Conservation (phyloP, 2,888 invertebrate genomes). For the Leptinotarsa rubiginosa region DNA sequence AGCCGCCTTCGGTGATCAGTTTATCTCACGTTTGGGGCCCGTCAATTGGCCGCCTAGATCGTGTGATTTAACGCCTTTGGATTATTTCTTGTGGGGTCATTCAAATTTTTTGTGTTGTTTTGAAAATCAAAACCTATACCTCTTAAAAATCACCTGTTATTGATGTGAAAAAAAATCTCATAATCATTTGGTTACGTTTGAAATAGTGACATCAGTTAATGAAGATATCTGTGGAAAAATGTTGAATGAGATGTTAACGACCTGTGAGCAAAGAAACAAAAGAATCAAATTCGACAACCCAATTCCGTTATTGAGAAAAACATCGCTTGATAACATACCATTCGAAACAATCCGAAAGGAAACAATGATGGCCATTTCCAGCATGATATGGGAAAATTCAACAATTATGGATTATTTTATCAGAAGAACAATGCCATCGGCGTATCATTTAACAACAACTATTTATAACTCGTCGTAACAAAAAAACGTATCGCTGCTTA, state of each 20-base stretch:
- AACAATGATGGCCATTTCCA: constrained; percentile 35
- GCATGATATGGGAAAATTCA: constrained; percentile 36
- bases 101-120: too few species aligned
- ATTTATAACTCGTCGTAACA: constrained; percentile 20
- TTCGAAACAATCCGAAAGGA: constrained; percentile 33
- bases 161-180: too few species aligned
- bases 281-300: constrained; percentile 15
- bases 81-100: too few species aligned
- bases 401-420: constrained; percentile 41
- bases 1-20: too few species aligned
- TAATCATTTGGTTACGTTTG: too few species aligned
- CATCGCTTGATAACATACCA: not conserved
- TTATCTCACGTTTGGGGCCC: too few species aligned
- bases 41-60: too few species aligned
- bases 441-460: constrained; percentile 38
- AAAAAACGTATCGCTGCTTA: constrained; percentile 22
- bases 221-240: too few species aligned
- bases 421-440: constrained; percentile 41
- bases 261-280: constrained; percentile 8
- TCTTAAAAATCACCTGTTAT: too few species aligned
- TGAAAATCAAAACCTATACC: too few species aligned
- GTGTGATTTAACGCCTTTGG: too few species aligned
- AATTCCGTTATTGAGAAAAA: constrained; percentile 10
- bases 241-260: not conserved
- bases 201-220: too few species aligned